Conservation (phyloP, 1,140 invertebrate genomes). For the Cydia splendana region DNA sequence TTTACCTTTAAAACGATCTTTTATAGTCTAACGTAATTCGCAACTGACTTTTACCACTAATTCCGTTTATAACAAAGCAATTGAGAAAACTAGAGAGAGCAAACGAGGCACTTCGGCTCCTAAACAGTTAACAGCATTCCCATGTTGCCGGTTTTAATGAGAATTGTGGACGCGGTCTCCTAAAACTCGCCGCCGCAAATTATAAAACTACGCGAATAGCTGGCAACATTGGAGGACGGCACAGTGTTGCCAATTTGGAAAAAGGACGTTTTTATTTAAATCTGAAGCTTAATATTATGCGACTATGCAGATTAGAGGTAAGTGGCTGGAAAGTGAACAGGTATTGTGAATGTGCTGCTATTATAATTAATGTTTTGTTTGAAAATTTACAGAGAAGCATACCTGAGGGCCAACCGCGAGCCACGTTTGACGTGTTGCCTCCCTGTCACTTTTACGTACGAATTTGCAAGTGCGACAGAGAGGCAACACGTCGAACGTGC, state of each 20-base stretch:
- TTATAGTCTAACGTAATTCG: background rate
- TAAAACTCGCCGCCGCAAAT: conserved; percentile 15
- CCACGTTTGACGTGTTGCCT: too few species aligned
- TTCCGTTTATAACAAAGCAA: conserved; percentile 11
- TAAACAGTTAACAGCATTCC: conserved; percentile 21
- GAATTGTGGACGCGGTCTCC: conserved; percentile 9
- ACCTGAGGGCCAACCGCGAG: too few species aligned
- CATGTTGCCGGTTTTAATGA: conserved; percentile 13
- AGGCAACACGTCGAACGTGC: too few species aligned
- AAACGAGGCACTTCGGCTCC: conserved; percentile 9
- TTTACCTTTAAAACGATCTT: too few species aligned
- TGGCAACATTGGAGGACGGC: background rate
- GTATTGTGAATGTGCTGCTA: too few species aligned
- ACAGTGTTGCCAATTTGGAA: conserved; percentile 9
- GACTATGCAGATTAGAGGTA: background rate
- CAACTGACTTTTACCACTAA: background rate
- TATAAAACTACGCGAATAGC: conserved; percentile 12
- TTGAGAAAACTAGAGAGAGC: conserved; percentile 1
- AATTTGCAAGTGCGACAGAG: too few species aligned
- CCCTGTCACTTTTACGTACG: too few species aligned
- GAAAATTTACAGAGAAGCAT: too few species aligned
- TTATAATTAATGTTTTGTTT: too few species aligned
- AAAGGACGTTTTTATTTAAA: background rate
- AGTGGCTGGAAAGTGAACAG: background rate
- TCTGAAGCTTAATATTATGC: background rate